Base-by-base conservation (phyloP, 1,140 invertebrate species). In the Oscheius sp. region DNA sequence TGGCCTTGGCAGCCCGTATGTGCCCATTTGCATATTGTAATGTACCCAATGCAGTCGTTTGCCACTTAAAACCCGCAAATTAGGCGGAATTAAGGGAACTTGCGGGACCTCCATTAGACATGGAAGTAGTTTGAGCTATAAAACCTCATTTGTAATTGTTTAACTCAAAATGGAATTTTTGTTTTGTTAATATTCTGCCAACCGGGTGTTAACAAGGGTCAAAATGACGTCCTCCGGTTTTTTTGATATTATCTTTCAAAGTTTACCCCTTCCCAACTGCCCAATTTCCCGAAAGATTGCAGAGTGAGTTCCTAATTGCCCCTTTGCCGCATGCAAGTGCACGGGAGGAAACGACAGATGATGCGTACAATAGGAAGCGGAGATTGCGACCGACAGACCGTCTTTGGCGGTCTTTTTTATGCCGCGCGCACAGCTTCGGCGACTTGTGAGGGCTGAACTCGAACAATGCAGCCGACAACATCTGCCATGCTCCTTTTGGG, bases 1-100 rank as follows among this genome's bases (percentile, higher is more conserved):
- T 55, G 49, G 49, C 49, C 7, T 7, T 55, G 49, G 10, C 38
- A 42, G n/a, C 15, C 49, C 49, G 15, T n/a, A n/a, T n/a, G 15
- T 55, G 23, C 49, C 49, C 49, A 55, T 55, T 55, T 55, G 49
- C 49, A 55, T 55, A 55, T 55, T 55, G 49, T 55, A 55, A 55
- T 55, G n/a, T 10, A n/a, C 10, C 10, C 10, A 42, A 10, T 42
- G 38, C n/a, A 42, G 38, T n/a, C 38, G n/a, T n/a, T 42, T 10
- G n/a, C n/a, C 38, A 42, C 10, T n/a, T 42, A 10, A n/a, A n/a
- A 10, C 38, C 38, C 10, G 38, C 38, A 15, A 55, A 55, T 26
- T 55, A 13, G 38, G 38, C 38, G n/a, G 38, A 42, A 42, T 10
- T 7, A 42, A 42, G 7, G n/a, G 38, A 42, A n/a, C n/a, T n/a